Evolutionary conservation across 2,888 invertebrate genomes (phyloP).

Genomic region (Stenichneumon culpator): DNA sequence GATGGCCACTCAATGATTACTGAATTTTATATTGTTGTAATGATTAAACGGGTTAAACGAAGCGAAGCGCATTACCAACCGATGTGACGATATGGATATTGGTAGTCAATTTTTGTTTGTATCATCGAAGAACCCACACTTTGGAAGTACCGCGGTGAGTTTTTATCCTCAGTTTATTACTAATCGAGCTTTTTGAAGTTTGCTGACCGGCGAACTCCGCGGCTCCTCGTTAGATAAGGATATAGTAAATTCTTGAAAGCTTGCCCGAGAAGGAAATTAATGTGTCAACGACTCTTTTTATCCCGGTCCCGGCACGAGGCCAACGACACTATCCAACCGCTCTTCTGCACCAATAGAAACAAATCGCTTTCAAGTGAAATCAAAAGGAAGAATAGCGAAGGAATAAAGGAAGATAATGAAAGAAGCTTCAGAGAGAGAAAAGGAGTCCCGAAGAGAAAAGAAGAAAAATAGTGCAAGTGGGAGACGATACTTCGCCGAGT

Average conservation of each 20-base stretch:
- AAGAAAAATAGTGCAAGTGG: constrained; percentile 42
- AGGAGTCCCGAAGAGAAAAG: constrained; percentile 49
- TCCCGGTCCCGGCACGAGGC: constrained; percentile 1
- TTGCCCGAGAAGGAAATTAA: constrained; percentile 1
- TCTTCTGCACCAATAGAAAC: constrained; percentile 1
- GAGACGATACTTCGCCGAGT: constrained; percentile 67
- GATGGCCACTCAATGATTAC: background rate
- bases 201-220: background rate
- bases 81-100: background rate
- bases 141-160: background rate
- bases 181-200: background rate
- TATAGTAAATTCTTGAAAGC: background rate
- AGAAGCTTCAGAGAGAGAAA: constrained; percentile 16
- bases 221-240: background rate
- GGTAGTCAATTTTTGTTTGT: background rate
- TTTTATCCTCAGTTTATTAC: background rate
- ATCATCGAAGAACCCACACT: too few species aligned
- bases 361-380: constrained; percentile 29
- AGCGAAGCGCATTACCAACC: background rate
- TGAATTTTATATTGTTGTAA: background rate
- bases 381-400: constrained; percentile 51
- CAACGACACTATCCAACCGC: constrained; percentile 49
- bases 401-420: constrained; percentile 65
- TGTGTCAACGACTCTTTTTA: constrained; percentile 2
- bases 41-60: background rate